phyloP scores from a whole-genome alignment of 2,113 vertebrate genomes.

The Oryzias woworae region DNA sequence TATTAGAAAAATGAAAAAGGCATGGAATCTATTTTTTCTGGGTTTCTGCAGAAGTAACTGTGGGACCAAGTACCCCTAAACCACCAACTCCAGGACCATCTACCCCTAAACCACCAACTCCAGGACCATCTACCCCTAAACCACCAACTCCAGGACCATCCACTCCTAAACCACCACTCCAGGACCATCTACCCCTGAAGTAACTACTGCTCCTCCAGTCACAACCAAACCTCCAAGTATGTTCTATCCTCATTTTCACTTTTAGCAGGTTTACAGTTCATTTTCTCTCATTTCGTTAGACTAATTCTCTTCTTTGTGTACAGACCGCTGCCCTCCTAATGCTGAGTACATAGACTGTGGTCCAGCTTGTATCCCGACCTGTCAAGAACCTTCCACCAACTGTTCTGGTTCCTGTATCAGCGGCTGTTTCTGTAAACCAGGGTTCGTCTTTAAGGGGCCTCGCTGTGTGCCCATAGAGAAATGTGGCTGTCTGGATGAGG shows the following conservation, averaged over 20 bases:
- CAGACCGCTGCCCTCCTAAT: conserved; percentile 69
- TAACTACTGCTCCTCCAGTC: not conserved
- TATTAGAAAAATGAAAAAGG: too few relatives aligned
- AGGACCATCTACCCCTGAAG: conserved; percentile 1
- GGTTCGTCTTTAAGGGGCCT: conserved; percentile 73
- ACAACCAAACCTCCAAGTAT: conserved; percentile 48
- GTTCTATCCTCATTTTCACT: not conserved
- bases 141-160: not conserved
- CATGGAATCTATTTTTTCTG: too few relatives aligned
- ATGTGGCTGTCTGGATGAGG: conserved; percentile 77
- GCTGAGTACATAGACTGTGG: conserved; percentile 73
- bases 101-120: too few relatives aligned
- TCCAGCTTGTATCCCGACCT: conserved; percentile 71
- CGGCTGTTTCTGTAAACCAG: conserved; percentile 81
- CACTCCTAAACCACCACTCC: not conserved
- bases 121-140: too few relatives aligned
- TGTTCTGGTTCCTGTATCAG: conserved; percentile 72
- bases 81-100: too few relatives aligned
- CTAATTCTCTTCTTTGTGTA: not conserved
- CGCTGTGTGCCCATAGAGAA: conserved; percentile 74
- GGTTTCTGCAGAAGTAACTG: too few relatives aligned
- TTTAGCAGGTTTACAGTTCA: not conserved
- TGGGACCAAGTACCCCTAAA: not conserved
- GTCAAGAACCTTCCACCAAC: conserved; percentile 71
- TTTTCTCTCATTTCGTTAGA: not conserved